A percentile compares a stretch with the other conserved stretches of the same genome.
Conservation (phyloP, 2,888 invertebrate genomes). For the Drosophila mayaguana region DNA sequence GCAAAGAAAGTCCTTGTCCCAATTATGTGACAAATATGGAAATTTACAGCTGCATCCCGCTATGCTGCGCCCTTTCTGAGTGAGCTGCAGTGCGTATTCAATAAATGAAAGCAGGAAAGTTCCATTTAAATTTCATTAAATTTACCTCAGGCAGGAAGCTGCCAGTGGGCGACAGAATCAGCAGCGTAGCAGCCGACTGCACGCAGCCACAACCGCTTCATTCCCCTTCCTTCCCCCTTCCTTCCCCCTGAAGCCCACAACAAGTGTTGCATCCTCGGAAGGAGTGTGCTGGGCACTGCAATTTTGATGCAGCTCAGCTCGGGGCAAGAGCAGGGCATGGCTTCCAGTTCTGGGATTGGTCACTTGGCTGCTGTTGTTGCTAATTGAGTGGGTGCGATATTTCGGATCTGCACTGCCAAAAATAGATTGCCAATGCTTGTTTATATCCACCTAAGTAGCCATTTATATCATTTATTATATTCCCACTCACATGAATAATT, state of each 20-base stretch:
- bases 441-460: conserved; percentile 1
- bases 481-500: conserved; percentile 26
- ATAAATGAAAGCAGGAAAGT: conserved; percentile 48
- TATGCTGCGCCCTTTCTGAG: neutral
- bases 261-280: conserved; percentile 33
- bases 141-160: conserved; percentile 31
- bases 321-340: conserved; percentile 1
- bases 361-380: conserved; percentile 22
- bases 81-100: conserved; percentile 27
- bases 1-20: neutral
- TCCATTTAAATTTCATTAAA: conserved; percentile 50
- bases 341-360: conserved; percentile 29
- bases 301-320: conserved; percentile 12
- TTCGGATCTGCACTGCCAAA: neutral
- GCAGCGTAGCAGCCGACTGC: conserved; percentile 6
- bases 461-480: conserved; percentile 2
- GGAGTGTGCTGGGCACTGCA: conserved; percentile 9
- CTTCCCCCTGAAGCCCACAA: neutral
- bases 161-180: conserved; percentile 6
- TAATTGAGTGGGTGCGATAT: conserved; percentile 36
- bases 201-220: conserved; percentile 24
- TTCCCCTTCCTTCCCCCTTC: too few relatives aligned
- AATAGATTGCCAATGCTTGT: neutral
- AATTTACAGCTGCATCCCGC: conserved; percentile 13
- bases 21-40: conserved; percentile 25